Evolutionary conservation across 2,797 vertebrate species (phyloP).

Genomic region (Ataeniobius toweri): DNA sequence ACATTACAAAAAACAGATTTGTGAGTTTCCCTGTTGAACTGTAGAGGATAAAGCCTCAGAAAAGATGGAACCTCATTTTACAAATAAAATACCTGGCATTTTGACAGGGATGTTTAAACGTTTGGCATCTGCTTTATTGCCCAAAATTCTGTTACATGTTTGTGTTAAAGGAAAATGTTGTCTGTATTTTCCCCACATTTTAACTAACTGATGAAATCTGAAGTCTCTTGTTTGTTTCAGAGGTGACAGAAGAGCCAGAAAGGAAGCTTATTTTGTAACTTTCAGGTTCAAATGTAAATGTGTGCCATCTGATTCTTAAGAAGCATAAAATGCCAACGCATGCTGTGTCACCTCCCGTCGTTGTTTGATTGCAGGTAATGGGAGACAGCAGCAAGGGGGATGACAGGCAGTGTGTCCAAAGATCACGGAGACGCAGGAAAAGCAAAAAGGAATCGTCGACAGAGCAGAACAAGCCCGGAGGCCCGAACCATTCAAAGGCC

Average conservation of each 20-base stretch:
- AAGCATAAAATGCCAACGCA: not conserved
- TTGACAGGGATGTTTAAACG: not conserved
- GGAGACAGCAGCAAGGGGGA: constrained; percentile 92
- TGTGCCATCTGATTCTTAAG: not conserved
- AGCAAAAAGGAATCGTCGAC: constrained; percentile 77
- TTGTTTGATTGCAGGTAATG: constrained; percentile 70
- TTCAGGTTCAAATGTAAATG: not conserved
- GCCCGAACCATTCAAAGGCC: constrained; percentile 58
- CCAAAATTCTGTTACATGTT: no score
- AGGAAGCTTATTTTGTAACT: not conserved
- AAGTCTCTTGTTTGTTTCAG: no score
- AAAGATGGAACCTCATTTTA: not conserved
- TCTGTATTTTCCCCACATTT: no score
- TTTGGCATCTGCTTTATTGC: not conserved
- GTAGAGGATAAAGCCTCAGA: no score
- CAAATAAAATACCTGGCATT: not conserved
- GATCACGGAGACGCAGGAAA: constrained; percentile 85
- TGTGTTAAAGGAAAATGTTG: no score
- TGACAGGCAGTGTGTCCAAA: constrained; percentile 79
- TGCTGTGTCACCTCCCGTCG: not conserved
- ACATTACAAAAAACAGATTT: not conserved
- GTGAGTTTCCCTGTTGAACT: not conserved
- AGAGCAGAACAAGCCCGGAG: constrained; percentile 65
- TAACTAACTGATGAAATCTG: no score
- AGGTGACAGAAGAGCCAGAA: no score